A percentile compares a stretch with the other conserved stretches of the same genome.
Evolutionary conservation across 2,113 vertebrate genomes (phyloP).

Genomic region (Clarias gariepinus): DNA sequence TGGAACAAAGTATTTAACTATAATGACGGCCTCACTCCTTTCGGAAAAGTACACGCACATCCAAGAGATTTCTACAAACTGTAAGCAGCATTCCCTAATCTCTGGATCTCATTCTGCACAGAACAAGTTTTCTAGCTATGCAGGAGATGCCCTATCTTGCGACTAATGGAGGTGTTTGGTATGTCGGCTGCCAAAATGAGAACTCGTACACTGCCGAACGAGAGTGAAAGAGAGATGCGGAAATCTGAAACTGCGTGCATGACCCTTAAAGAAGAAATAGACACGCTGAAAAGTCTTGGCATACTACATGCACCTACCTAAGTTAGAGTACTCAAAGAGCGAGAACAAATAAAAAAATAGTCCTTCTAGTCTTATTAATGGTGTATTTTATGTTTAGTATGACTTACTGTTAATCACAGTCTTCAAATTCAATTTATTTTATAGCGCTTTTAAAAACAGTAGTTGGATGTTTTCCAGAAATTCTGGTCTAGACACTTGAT

Average conservation of each 20-base stretch:
- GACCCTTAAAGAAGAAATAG: slow-evolving; percentile 68
- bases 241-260: slow-evolving; percentile 57
- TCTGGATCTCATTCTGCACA: neutral
- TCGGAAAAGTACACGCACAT: neutral
- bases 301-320: slow-evolving; percentile 29
- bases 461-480: neutral
- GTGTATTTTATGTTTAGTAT: neutral
- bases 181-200: slow-evolving; percentile 23
- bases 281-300: slow-evolving; percentile 56
- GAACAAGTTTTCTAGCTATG: neutral
- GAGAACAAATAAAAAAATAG: neutral
- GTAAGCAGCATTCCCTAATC: neutral
- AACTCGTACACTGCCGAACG: slow-evolving; percentile 27
- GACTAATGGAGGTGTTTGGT: neutral
- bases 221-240: slow-evolving; percentile 30
- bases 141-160: neutral
- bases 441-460: neutral
- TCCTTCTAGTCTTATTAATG: neutral
- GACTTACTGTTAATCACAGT: neutral
- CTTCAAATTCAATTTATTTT: neutral
- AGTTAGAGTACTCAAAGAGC: neutral
- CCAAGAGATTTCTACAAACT: neutral
- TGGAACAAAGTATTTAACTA: neutral
- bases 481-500: neutral
- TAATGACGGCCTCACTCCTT: too few relatives aligned